Base-by-base conservation (phyloP, 2,888 invertebrate genomes). In the Rhamnusium bicolor region DNA sequence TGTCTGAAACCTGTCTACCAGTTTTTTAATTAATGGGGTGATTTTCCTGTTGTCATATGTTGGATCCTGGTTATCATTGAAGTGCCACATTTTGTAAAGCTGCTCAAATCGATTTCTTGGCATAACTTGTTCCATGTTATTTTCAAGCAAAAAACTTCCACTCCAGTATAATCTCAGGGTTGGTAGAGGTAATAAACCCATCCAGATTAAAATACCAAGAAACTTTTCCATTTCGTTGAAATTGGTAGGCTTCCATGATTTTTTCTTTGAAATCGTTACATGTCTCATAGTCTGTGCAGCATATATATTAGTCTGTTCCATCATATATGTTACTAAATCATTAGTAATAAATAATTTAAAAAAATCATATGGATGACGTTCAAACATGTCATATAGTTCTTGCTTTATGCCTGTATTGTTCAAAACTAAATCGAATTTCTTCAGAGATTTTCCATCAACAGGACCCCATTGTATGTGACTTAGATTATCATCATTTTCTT, bases 281-380 rank as follows among this genome's bases (percentile, higher is more conserved):
- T 51, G 12, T 2, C 16, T 5, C 2, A 16, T 3, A 18, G 51
- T 10, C 21, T 58, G 47, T 16, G 19, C 58, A 40, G 58, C 56
- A 58, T 58, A 68, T 40, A 56, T 56, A 67, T 67, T 67, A 18
- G 66, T 66, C 14, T 66, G 32, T 53, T 54, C 19, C 54, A 67
- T 40, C 54, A 67, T 67, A 53, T 54, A 67, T 7, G 53, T 10
- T 12, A 67, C 40, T 10, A 67, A 32, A 54, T 67, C 54, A 32
- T 67, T 19, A 40, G 21, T 32, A 32, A 67, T 21, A 18, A 54
- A 67, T 40, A 56, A 67, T 21, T 67, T 54, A 29, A 54, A 56
- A 67, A 56, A 67, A 54, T 67, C 67, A 12, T 67, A 51, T 16
- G 63, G 63, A 19, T 40, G 7, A 54, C 54, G 53, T 54, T 56